Evolutionary conservation across 2,888 invertebrate genomes (phyloP), one percentile per base, ranked within the genome.

Genomic region (Apamea monoglypha): DNA sequence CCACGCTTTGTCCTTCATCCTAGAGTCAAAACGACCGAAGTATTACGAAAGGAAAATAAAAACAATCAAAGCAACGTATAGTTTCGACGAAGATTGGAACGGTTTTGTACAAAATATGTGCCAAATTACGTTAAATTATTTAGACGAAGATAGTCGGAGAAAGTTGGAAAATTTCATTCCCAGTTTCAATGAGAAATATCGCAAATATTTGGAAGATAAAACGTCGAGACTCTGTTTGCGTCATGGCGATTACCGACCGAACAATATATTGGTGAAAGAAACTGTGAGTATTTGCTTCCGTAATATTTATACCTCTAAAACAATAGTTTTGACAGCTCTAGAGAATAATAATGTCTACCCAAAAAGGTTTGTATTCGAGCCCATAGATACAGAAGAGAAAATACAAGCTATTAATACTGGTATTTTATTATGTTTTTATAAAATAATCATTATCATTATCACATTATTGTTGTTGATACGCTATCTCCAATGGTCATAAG

Each of bases 1-100:
- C 69, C 95, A 95, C 76, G 92, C 89, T 0, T 80, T 94, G 4
- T 92, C 94, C 1, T 92, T 92, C 78, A 90, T 90, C 4, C 68
- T 94, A n/a, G 87, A 94, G 89, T 76, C 85, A 7, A 90, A 87
- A 75, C 85, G 81, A 56, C 91, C 92, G 0, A 90, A 91, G 50
- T 95, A 92, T 86, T 95, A 90, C 77, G 86, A 93, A 21, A 87
- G 78, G 3, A 89, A 88, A 72, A 87, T 92, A 44, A 88, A 87
- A 86, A 66, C 75, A 2, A 78, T 91, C 59, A 86, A 90, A 47
- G 83, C 84, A 7, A 76, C 83, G 0, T 88, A 87, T 76, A 76
- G 50, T 69, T 89, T 88, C 63, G 76, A 82, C 36, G 74, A 88
- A 10, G 87, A 87, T 7, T 92, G 88, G 88, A 32, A 84, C 7